Evolutionary conservation across 2,113 vertebrate genomes (phyloP).

Genomic region (Sigmodon hispidus): DNA sequence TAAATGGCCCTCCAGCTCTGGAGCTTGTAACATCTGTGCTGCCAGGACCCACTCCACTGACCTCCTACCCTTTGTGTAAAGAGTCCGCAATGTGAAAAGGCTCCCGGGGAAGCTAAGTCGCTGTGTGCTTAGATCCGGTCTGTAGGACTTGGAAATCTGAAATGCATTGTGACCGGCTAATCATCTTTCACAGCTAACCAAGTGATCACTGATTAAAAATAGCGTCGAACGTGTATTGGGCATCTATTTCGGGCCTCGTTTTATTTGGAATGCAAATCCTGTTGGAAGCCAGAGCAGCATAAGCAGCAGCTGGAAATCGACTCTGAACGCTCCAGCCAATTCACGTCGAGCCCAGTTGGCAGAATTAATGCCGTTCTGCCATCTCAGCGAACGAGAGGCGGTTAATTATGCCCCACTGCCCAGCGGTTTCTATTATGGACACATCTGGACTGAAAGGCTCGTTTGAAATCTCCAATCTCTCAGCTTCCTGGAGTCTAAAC

Average conservation of each 20-base stretch:
- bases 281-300: slow-evolving; percentile 67
- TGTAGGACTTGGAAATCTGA: slow-evolving; percentile 61
- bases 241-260: slow-evolving; percentile 76
- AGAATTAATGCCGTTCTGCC: slow-evolving; percentile 72
- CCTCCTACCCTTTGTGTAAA: background rate
- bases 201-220: slow-evolving; percentile 82
- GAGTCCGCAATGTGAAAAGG: background rate
- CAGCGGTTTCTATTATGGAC: slow-evolving; percentile 75
- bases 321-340: slow-evolving; percentile 76
- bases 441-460: slow-evolving; percentile 73
- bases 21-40: background rate
- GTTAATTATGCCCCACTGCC: slow-evolving; percentile 77
- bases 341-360: slow-evolving; percentile 71
- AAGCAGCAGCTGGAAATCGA: slow-evolving; percentile 80
- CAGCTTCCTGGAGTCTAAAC: slow-evolving; percentile 50
- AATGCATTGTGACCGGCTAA: slow-evolving; percentile 72
- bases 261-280: slow-evolving; percentile 81
- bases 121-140: slow-evolving; percentile 38
- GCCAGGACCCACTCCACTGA: background rate
- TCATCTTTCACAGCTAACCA: slow-evolving; percentile 75
- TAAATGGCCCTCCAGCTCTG: slow-evolving; percentile 4
- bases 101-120: background rate
- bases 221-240: slow-evolving; percentile 71
- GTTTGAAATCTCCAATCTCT: slow-evolving; percentile 67
- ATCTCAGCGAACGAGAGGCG: slow-evolving; percentile 59